Evolutionary conservation across 2,797 vertebrate species (phyloP).

Genomic region (Enteromius viviparus): DNA sequence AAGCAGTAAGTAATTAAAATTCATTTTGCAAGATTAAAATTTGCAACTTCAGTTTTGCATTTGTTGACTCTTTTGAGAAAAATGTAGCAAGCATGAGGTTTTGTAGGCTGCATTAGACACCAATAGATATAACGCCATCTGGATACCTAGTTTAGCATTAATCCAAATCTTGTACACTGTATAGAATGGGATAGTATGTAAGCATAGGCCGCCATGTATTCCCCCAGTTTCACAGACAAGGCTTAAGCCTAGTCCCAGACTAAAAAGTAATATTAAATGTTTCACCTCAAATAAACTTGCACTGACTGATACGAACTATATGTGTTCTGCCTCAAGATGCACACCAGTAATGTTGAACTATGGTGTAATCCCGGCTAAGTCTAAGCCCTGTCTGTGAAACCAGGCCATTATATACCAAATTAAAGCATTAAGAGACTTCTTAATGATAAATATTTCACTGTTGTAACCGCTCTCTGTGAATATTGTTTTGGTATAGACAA

Average conservation of each 20-base stretch:
- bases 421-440: background rate
- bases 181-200: background rate
- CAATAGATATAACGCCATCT: background rate
- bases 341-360: background rate
- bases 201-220: background rate
- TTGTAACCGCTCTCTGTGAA: background rate
- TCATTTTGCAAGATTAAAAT: background rate
- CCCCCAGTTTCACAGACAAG: background rate
- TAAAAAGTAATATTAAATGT: background rate
- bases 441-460: background rate
- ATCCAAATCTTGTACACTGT: background rate
- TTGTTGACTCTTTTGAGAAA: background rate
- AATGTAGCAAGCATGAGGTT: background rate
- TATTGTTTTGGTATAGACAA: constrained; percentile 74
- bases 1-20: background rate
- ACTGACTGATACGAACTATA: background rate
- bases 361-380: background rate
- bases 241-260: background rate
- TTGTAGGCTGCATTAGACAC: background rate
- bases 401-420: background rate
- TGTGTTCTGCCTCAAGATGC: background rate
- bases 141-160: constrained; percentile 4
- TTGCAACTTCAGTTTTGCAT: background rate
- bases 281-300: background rate
- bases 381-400: background rate